Base-by-base conservation (phyloP, 2,797 vertebrate genomes). In the Botia almorhae region DNA sequence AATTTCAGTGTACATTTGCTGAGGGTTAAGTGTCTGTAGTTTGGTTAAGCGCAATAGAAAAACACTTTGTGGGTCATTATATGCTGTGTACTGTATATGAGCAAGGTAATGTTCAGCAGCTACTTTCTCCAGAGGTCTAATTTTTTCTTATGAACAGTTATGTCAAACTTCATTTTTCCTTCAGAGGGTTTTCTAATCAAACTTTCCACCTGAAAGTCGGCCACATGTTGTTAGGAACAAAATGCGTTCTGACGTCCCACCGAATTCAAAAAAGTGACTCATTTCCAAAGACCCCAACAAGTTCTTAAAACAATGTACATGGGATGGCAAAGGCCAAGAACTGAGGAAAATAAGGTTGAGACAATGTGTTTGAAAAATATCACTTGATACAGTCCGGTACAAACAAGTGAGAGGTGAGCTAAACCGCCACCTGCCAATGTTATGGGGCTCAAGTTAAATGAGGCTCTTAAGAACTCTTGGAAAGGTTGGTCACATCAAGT, bases 121-220 rank as follows among this genome's bases (percentile, higher is more conserved):
- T 50, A 21, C 69, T 71, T 53, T 79, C 29, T 36, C 68, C 26
- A 39, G 26, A 70, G 46, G 46, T 71, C 29, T 39, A 63, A 79
- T 71, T 79, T 68, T 21, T 78, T n/a, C 58, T 53, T 36, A 17
- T 67, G 74, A 67, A 74, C 58, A 67, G 29, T 76, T 76, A 55
- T 29, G 39, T 67, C 39, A 55, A 56, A 8, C 39, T 43, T 71
- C 4, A 12, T 7, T 51, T 14, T 71, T 68, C 56, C 58, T 17
- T 29, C 56, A 36, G 43, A 48, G 19, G 8, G 53, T 78, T 60
- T 39, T 61, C 14, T 23, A 36, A 72, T 26, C 60, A 7, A 68
- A 11, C 21, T 26, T 29, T 78, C 43, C 16, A 74, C 19, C 19
- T 81, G 29, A 55, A 55, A 69, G 23, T 29, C 19, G 26, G 17